These are phyloP conservation scores for Zootermopsis nevadensis DNA, from an alignment of 2,888 invertebrate genomes.

Conservation along the genomic window DNA sequence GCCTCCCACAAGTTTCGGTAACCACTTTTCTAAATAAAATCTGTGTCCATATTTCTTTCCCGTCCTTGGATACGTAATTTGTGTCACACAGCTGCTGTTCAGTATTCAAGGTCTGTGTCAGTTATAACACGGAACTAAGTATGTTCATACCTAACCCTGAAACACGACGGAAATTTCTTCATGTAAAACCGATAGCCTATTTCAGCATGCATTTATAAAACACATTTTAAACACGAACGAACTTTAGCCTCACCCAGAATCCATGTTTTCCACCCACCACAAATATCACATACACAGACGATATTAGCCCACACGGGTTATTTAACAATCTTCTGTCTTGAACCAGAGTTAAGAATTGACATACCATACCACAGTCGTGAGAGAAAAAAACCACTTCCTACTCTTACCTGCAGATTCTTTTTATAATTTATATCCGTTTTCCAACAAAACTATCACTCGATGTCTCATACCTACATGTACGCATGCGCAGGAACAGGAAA, in stretches of 20 bases:
- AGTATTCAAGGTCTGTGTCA: too few relatives aligned
- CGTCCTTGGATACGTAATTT: too few relatives aligned
- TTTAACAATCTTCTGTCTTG: background rate
- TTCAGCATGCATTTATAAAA: too few relatives aligned
- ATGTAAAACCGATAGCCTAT: background rate
- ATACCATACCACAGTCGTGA: background rate
- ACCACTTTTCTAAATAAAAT: too few relatives aligned
- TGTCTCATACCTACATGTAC: background rate
- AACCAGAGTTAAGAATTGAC: background rate
- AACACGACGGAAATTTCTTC: background rate
- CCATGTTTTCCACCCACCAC: background rate
- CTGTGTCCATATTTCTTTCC: too few relatives aligned
- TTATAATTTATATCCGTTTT: background rate
- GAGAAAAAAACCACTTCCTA: background rate
- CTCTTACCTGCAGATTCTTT: background rate
- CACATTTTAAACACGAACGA: background rate
- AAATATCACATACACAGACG: background rate
- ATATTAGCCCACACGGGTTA: background rate
- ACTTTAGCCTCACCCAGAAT: background rate
- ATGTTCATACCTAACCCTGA: too few relatives aligned
- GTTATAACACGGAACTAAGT: too few relatives aligned
- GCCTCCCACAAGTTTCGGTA: too few relatives aligned
- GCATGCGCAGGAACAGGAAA: constrained; percentile 5
- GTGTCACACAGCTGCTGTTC: too few relatives aligned
- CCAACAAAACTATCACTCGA: background rate